phyloP scores from a whole-genome alignment of 2,113 vertebrate species.

The Progne subis region DNA sequence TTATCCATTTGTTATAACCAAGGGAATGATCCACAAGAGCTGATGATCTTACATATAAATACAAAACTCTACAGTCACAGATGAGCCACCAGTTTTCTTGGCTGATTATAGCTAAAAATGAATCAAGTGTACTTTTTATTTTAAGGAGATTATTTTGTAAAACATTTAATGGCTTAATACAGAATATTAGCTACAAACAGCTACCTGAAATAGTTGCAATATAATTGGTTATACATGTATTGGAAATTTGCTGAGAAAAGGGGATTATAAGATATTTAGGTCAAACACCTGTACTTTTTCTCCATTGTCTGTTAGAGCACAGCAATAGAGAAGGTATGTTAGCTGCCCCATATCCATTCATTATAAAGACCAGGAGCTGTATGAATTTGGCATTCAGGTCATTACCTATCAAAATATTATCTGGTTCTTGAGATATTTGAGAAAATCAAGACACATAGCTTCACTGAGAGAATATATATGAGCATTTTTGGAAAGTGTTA shows the following conservation, averaged over 20 bases:
- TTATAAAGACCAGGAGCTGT: background rate
- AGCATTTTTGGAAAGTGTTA: background rate
- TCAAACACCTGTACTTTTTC: background rate
- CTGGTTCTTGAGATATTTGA: background rate
- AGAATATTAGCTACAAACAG: background rate
- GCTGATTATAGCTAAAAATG: background rate
- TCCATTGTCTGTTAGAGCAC: background rate
- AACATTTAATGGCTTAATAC: background rate
- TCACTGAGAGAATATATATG: background rate
- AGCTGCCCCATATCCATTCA: background rate
- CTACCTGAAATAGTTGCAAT: background rate
- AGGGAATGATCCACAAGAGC: background rate
- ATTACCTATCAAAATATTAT: background rate
- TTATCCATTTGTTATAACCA: background rate
- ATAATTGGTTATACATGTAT: background rate
- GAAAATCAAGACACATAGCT: background rate
- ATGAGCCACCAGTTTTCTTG: background rate
- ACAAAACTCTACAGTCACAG: background rate
- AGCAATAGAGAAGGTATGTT: background rate
- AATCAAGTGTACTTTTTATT: background rate
- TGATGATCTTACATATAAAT: background rate
- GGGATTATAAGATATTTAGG: background rate
- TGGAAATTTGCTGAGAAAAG: background rate
- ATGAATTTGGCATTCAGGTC: background rate
- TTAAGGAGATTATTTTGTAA: background rate